Evolutionary conservation across 2,888 invertebrate genomes (phyloP).

Genomic region (Diachrysia chrysitis): DNA sequence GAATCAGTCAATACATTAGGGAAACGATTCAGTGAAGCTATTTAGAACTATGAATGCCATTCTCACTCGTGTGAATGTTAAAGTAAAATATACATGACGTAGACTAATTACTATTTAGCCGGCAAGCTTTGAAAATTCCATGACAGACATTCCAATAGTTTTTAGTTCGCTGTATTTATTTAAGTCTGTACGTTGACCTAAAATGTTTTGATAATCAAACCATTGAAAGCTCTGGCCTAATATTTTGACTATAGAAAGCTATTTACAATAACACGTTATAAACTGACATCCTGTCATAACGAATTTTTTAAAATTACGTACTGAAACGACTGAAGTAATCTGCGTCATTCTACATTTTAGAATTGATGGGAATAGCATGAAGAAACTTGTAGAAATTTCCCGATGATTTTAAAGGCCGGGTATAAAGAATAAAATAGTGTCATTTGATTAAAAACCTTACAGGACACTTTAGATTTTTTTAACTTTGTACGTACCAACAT

Average conservation of each 20-base stretch:
- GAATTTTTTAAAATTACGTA: neutral
- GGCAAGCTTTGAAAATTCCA: neutral
- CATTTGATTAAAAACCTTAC: too few species aligned
- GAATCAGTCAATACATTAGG: neutral
- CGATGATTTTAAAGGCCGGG: neutral
- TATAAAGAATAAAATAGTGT: neutral
- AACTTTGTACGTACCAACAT: too few species aligned
- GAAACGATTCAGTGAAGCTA: neutral
- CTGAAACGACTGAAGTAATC: neutral
- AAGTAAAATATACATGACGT: neutral
- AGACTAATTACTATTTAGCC: constrained; percentile 1
- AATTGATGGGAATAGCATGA: neutral
- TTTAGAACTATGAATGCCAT: neutral
- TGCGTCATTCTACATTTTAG: neutral
- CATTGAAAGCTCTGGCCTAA: neutral
- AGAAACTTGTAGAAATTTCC: neutral
- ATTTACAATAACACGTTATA: neutral
- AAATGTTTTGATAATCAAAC: neutral
- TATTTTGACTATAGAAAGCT: neutral
- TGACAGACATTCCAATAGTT: neutral
- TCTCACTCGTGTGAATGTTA: constrained; percentile 2
- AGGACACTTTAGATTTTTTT: too few species aligned
- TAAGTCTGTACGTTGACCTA: neutral
- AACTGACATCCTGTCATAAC: neutral
- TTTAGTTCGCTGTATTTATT: neutral